A percentile compares a stretch with the other conserved stretches of the same genome.
Conservation (phyloP, 2,888 invertebrate species). For the Ethmia dodecea region DNA sequence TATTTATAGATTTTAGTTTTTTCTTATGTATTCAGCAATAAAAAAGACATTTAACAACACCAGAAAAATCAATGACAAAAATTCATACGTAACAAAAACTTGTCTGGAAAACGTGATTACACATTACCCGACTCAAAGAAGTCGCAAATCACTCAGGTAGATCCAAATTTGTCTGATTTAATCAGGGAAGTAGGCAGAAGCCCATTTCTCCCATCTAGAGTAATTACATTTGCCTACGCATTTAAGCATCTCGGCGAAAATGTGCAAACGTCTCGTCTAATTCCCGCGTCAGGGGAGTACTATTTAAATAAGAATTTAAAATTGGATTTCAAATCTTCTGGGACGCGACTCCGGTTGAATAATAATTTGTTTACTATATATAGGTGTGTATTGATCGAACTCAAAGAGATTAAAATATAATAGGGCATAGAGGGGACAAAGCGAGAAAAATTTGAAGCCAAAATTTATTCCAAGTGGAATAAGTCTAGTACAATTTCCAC, state of each 20-base stretch:
- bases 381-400: constrained; percentile 18
- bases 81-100: no score
- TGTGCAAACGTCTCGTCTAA: constrained; percentile 52
- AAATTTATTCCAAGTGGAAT: no score
- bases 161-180: constrained; percentile 42
- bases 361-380: constrained; percentile 37
- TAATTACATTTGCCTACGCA: constrained; percentile 62
- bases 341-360: constrained; percentile 26
- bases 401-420: no score
- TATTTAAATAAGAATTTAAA: constrained; percentile 58
- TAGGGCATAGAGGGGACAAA: no score
- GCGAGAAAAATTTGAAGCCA: no score
- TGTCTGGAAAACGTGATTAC: no score
- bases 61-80: no score
- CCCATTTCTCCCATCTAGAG: constrained; percentile 34
- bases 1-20: no score
- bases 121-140: no score
- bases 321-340: constrained; percentile 49
- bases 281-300: constrained; percentile 34
- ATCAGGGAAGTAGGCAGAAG: constrained; percentile 36
- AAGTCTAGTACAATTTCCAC: no score
- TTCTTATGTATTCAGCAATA: no score
- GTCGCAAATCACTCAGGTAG: constrained; percentile 12
- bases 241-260: constrained; percentile 46
- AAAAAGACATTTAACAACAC: no score